phyloP scores from a whole-genome alignment of 2,797 vertebrate species.

The Pipistrellus kuhlii region DNA sequence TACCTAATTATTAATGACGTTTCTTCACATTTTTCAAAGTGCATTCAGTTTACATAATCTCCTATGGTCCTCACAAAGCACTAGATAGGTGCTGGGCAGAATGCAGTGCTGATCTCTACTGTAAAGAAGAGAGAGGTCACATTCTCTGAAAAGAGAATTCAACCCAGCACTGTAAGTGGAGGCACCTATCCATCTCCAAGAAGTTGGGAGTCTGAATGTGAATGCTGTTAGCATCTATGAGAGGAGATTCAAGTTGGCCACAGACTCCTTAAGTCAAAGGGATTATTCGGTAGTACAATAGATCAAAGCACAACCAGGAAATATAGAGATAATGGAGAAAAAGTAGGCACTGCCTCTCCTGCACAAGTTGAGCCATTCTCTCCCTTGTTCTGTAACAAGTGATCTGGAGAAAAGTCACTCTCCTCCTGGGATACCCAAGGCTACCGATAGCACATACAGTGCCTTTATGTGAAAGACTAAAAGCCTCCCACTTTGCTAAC shows the following conservation, averaged over 20 bases:
- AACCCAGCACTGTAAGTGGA: background rate
- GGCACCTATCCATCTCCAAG: background rate
- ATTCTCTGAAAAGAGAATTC: background rate
- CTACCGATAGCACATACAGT: background rate
- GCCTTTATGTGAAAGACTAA: background rate
- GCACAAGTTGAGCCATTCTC: background rate
- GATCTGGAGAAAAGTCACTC: background rate
- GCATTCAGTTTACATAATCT: background rate
- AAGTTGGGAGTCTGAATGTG: background rate
- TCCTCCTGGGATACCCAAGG: background rate
- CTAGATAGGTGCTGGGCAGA: background rate
- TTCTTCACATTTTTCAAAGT: background rate
- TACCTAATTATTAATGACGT: background rate
- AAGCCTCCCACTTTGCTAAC: background rate
- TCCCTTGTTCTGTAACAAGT: background rate
- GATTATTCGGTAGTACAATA: background rate
- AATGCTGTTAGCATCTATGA: background rate
- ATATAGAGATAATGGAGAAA: background rate
- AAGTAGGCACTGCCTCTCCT: background rate
- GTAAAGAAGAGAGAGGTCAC: constrained; percentile 30
- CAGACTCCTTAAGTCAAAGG: background rate
- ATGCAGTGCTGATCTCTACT: background rate
- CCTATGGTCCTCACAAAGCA: background rate
- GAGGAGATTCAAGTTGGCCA: background rate
- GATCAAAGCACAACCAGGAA: background rate